These are phyloP conservation scores for Callithrix jacchus DNA, from an alignment of 2,113 vertebrate species.

Conservation along the genomic window DNA sequence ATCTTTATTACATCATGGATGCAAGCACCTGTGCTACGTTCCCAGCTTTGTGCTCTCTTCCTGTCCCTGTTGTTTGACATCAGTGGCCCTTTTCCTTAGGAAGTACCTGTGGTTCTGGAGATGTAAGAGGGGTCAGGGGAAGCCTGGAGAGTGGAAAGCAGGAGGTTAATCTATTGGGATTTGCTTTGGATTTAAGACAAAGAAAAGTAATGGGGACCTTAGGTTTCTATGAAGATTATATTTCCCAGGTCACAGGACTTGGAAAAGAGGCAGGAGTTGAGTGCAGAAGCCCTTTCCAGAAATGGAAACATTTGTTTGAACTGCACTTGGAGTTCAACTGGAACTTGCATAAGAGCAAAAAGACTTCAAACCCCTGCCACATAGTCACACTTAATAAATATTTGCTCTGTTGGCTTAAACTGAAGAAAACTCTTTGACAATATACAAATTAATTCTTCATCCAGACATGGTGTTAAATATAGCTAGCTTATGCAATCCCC, in stretches of 20 bases:
- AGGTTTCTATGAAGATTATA: not conserved
- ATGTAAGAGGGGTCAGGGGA: not conserved
- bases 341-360: not conserved
- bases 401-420: constrained; percentile 8
- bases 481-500: not conserved
- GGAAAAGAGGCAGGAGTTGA: not conserved
- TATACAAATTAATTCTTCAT: not conserved
- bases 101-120: not conserved
- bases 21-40: not conserved
- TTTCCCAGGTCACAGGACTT: not conserved
- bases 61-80: not conserved
- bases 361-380: not conserved
- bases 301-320: not conserved
- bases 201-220: not conserved
- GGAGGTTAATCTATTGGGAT: not conserved
- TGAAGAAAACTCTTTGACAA: not conserved
- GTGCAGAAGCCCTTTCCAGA: constrained; percentile 5
- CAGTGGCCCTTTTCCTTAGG: not conserved
- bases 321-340: not conserved
- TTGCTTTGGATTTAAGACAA: not conserved
- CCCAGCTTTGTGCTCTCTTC: not conserved
- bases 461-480: not conserved
- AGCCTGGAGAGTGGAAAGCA: not conserved
- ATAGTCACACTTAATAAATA: constrained; percentile 40
- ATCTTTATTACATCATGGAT: not conserved